These are phyloP conservation scores for Gavialis gangeticus DNA, from an alignment of 2,113 vertebrate genomes.

Conservation along the genomic window DNA sequence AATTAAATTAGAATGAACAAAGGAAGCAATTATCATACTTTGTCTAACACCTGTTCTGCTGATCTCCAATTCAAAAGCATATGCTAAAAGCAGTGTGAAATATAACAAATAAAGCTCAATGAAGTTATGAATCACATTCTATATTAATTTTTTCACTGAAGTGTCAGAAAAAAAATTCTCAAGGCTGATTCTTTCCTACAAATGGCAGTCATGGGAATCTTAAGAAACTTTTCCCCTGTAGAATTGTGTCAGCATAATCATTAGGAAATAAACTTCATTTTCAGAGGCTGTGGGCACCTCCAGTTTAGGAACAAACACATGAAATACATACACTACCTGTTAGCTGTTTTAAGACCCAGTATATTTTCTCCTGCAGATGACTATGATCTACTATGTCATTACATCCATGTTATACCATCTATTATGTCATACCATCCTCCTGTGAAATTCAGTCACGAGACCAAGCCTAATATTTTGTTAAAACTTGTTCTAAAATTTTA, in stretches of 20 bases:
- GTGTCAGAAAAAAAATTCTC: slow-evolving; percentile 33
- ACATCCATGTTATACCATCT: background rate
- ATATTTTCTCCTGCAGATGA: slow-evolving; percentile 3
- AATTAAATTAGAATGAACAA: slow-evolving; percentile 82
- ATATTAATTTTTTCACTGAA: slow-evolving; percentile 55
- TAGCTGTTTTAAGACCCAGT: slow-evolving; percentile 9
- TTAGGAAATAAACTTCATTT: slow-evolving; percentile 40
- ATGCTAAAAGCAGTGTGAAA: slow-evolving; percentile 79
- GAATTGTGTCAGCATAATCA: slow-evolving; percentile 13
- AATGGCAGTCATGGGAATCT: slow-evolving; percentile 6
- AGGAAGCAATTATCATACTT: slow-evolving; percentile 81
- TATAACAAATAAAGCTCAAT: slow-evolving; percentile 69
- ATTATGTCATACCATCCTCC: background rate
- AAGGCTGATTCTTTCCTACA: background rate
- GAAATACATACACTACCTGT: slow-evolving; percentile 21
- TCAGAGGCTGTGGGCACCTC: slow-evolving; percentile 26
- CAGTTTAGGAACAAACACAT: background rate
- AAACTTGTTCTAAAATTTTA: background rate
- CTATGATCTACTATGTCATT: background rate
- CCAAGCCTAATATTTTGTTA: background rate
- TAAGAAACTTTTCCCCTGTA: slow-evolving; percentile 18
- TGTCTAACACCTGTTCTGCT: slow-evolving; percentile 82
- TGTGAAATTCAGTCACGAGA: background rate
- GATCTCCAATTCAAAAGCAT: slow-evolving; percentile 80
- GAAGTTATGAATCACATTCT: slow-evolving; percentile 65